phyloP scores from a whole-genome alignment of 1,140 invertebrate genomes.

The Trichoplusia ni region DNA sequence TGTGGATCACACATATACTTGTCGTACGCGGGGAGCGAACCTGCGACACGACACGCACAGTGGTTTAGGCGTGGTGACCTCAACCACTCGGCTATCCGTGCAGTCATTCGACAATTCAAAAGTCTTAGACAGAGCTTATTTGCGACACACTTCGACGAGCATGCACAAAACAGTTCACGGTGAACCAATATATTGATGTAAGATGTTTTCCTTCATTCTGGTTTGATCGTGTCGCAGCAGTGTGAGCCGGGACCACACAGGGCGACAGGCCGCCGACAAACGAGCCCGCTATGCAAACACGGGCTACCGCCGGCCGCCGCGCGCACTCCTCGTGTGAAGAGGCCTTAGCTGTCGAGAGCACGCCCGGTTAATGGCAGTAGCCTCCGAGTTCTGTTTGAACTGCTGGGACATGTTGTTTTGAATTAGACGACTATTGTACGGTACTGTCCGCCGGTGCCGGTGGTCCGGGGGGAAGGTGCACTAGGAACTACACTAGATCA shows the following conservation, averaged over 20 bases:
- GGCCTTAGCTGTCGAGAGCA: conserved; percentile 22
- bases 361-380: conserved; percentile 25
- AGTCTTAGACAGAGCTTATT: too few species aligned
- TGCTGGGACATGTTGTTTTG: conserved; percentile 24
- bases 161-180: neutral
- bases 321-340: conserved; percentile 12
- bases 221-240: conserved; percentile 4
- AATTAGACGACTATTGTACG: conserved; percentile 8
- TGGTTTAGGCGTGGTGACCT: too few species aligned
- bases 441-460: neutral
- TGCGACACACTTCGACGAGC: neutral
- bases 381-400: conserved; percentile 5
- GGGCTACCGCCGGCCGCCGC: conserved; percentile 32
- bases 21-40: too few species aligned
- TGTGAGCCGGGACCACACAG: conserved; percentile 40
- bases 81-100: too few species aligned
- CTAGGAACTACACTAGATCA: too few species aligned
- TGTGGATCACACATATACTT: too few species aligned
- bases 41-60: too few species aligned
- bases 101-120: too few species aligned
- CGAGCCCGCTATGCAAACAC: conserved; percentile 45
- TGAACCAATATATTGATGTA: conserved; percentile 1
- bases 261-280: conserved; percentile 45
- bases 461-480: neutral
- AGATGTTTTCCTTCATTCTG: conserved; percentile 21